Conservation (phyloP, 2,888 invertebrate species). For the Nomada lathburiana region DNA sequence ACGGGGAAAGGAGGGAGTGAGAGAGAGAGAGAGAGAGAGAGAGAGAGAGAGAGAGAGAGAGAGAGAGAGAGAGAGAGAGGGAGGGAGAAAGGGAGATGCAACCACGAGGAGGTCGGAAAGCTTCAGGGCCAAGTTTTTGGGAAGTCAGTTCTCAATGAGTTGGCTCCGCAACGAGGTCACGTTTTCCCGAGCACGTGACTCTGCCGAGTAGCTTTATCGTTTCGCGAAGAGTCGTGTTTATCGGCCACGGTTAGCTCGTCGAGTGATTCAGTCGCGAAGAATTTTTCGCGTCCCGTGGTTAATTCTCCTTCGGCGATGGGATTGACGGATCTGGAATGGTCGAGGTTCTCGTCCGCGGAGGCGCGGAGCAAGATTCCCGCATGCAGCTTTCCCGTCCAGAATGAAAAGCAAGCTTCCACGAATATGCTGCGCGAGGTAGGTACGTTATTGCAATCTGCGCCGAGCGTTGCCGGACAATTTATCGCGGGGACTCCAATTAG, state of each 20-base stretch:
- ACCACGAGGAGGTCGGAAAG: conserved; percentile 44
- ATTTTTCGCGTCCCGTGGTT: neutral
- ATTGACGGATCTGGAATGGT: conserved; percentile 6
- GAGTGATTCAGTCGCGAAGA: neutral
- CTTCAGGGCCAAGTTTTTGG: conserved; percentile 38
- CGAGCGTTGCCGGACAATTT: neutral
- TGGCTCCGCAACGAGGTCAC: conserved; percentile 37
- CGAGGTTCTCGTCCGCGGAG: neutral
- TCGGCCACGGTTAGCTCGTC: neutral
- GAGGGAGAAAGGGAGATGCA: conserved; percentile 38
- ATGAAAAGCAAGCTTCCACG: conserved; percentile 62
- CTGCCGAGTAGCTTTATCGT: neutral
- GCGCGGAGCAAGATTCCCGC: neutral
- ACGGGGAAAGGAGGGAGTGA: neutral
- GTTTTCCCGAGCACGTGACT: conserved; percentile 34
- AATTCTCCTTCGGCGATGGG: conserved; percentile 8
- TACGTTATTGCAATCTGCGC: conserved; percentile 38
- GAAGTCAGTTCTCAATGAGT: conserved; percentile 56
- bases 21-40: conserved; percentile 11
- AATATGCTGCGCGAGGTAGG: conserved; percentile 75
- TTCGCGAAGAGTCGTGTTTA: neutral
- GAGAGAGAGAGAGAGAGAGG: conserved; percentile 10
- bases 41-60: conserved; percentile 28
- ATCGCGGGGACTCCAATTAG: neutral
- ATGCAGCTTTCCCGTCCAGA: conserved; percentile 47